Evolutionary conservation across 2,113 vertebrate species (phyloP).

Genomic region (Carettochelys insculpta): DNA sequence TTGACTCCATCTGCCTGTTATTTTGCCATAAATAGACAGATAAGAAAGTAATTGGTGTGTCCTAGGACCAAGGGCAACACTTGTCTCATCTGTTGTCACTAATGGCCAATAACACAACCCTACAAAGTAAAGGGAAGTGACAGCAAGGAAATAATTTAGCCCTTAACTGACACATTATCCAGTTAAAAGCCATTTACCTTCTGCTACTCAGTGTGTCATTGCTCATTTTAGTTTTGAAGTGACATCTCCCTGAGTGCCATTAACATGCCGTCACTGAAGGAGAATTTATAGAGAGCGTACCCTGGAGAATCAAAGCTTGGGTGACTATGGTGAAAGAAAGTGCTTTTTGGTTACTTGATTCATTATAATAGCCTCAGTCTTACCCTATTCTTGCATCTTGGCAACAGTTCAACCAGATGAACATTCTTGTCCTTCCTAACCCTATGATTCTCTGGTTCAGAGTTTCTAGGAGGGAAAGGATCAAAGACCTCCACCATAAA

Average conservation of each 20-base stretch:
- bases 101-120: constrained; percentile 24
- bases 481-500: background rate
- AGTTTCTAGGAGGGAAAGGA: background rate
- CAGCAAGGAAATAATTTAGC: constrained; percentile 73
- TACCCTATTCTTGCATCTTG: background rate
- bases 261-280: constrained; percentile 2
- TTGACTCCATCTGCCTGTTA: background rate
- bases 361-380: background rate
- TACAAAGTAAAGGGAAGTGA: constrained; percentile 59
- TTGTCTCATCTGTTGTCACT: constrained; percentile 25
- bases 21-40: background rate
- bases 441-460: background rate
- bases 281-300: background rate
- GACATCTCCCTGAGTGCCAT: constrained; percentile 61
- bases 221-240: constrained; percentile 63
- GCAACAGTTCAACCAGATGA: background rate
- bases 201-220: constrained; percentile 62
- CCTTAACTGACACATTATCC: constrained; percentile 70
- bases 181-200: constrained; percentile 77
- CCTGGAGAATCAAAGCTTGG: constrained; percentile 10
- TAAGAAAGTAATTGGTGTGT: constrained; percentile 19
- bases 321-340: background rate
- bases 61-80: constrained; percentile 57
- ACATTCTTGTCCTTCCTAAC: background rate
- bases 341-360: background rate